Evolutionary conservation across 2,113 vertebrate genomes (phyloP), one percentile per base, ranked within the genome.

Genomic region (Eulemur rufifrons): DNA sequence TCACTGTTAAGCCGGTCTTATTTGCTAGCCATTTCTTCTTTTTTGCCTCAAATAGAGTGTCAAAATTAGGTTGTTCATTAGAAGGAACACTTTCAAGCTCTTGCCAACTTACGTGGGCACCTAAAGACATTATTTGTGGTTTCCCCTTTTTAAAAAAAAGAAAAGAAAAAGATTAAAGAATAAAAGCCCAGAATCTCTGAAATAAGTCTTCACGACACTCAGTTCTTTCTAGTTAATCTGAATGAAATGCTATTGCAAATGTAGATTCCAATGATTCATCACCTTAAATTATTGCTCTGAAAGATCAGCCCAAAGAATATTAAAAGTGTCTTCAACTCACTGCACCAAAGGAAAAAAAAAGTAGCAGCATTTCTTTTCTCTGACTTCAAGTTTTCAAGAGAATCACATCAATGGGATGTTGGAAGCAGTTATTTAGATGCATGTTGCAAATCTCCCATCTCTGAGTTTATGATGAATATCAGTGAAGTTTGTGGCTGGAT

Each of bases 401-500:
- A 91, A 84, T 61, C 32, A 42, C 37, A 25, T 73, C 1, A 6
- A 86, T 25, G 23, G 66, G 64, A 80, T 6, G 1, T 52, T 84
- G 89, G 80, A 94, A 92, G 32, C 56, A 83, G 95, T 74, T 94
- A 85, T 93, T 88, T 94, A 89, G 69, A 93, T 95, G 95, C 93
- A 69, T n/a, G 74, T 77, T 86, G 89, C 89, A 91, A 71, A 87
- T 64, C 86, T 91, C 69, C 86, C 73, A 89, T 95, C 96, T 93
- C 86, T 21, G n/a, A 94, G 76, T 94, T 97, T 93, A 95, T 96
- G 96, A 97, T 94, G 84, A 59, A 97, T 94, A 93, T 64, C 56
- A 39, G 68, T 50, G 91, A 97, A 93, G 95, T 97, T 97, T 88
- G 95, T 89, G 93, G 84, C 91, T 94, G 80, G 78, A 32, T 94